Evolutionary conservation across 2,888 invertebrate genomes (phyloP).

Genomic region (Macrosoma leucophasiata): DNA sequence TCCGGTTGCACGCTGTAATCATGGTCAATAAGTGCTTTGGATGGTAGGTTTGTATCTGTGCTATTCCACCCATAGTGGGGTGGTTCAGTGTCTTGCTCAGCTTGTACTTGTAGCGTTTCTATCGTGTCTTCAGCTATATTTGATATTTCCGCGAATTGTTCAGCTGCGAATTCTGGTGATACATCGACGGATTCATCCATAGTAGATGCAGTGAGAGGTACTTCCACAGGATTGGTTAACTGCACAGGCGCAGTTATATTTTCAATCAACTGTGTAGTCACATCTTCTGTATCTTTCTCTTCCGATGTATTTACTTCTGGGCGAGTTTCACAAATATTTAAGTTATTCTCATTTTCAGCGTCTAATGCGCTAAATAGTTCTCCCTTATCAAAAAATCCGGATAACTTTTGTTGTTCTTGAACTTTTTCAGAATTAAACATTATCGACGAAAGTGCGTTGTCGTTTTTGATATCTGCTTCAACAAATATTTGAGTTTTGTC

Average conservation of each 20-base stretch:
- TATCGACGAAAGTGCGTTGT: no score
- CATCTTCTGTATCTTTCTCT: constrained; percentile 40
- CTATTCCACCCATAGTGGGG: constrained; percentile 44
- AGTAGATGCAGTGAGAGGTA: constrained; percentile 36
- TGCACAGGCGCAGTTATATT: constrained; percentile 61
- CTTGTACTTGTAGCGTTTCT: constrained; percentile 49
- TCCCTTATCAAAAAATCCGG: no score
- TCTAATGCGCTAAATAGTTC: no score
- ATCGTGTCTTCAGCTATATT: constrained; percentile 55
- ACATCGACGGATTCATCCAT: constrained; percentile 22
- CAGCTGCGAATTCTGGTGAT: constrained; percentile 31
- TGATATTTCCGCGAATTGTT: constrained; percentile 44
- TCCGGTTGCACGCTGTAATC: constrained; percentile 37
- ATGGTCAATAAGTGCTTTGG: constrained; percentile 27
- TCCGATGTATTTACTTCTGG: constrained; percentile 50
- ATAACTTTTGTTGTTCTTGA: no score
- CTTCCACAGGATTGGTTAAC: constrained; percentile 55
- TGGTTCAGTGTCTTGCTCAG: constrained; percentile 30
- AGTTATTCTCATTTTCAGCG: constrained; percentile 34
- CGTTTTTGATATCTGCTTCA: constrained; percentile 25
- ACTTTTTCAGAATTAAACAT: no score
- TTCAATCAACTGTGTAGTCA: constrained; percentile 57
- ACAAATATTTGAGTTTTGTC: constrained; percentile 7
- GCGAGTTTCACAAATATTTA: constrained; percentile 58
- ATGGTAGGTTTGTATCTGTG: constrained; percentile 19